Base-by-base conservation (phyloP, 2,113 vertebrate species). In the Ailuropoda melanoleuca region DNA sequence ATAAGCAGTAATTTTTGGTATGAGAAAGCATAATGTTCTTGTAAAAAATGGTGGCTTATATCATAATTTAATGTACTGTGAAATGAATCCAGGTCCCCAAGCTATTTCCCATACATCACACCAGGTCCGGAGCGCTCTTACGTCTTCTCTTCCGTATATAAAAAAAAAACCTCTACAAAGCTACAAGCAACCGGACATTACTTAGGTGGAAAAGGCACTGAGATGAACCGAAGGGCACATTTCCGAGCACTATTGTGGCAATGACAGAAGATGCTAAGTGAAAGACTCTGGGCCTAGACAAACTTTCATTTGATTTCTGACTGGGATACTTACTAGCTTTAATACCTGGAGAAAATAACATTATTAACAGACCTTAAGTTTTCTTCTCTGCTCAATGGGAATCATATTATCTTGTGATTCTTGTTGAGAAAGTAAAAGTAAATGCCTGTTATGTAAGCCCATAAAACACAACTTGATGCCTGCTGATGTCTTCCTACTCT, bases 261-360 rank as follows among this genome's bases (percentile, higher is more conserved):
- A 24, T n/a, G 72, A 46, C 3, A 9, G 64, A n/a, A 19, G 78
- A 24, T 46, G 21, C 43, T 46, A 66, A 60, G 60, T 82, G 15
- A 21, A 72, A 97, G n/a, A 80, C 2, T 60, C 50, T 86, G 34
- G 17, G 43, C 2, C 1, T 31, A 56, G 29, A 17, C 31, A 78
- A 43, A 72, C 56, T 68, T 66, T 56, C 29, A 46, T 91, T 96
- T 64, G n/a, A 83, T 72, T 89, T 87, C 21, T 89, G 39, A 70
- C 4, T 26, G 64, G 23, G n/a, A 23, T 21, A 74, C 13, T 55
- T 77, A 29, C 4, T 56, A 60, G 15, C 8, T 95, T 96, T 81
- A 50, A n/a, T 80, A 62, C 0, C 18, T 87, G 48, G 50, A 88
- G 11, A 95, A 95, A 84, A 78, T 29, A 92, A 10, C 1, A 31